Evolutionary conservation across 1,140 invertebrate genomes (phyloP).

Genomic region (Sipha flava): DNA sequence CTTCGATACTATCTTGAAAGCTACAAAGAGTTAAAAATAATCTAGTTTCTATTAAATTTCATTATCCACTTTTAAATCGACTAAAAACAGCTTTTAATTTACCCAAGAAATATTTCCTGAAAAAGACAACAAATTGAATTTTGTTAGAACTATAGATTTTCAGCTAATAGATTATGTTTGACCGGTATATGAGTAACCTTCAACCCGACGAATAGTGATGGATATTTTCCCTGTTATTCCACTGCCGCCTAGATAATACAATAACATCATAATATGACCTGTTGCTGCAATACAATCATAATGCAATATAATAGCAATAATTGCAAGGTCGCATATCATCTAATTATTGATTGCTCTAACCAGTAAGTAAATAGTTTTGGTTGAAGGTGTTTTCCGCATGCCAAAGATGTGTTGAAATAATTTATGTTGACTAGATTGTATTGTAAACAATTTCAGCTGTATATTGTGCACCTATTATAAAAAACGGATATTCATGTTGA

Average conservation of each 20-base stretch:
- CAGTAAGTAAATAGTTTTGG: not conserved
- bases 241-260: not conserved
- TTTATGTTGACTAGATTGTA: not conserved
- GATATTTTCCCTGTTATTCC: constrained; percentile 2
- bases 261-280: not conserved
- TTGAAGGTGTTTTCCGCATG: constrained; percentile 28
- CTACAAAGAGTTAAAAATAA: too few relatives aligned
- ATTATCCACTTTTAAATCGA: too few relatives aligned
- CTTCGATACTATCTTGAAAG: too few relatives aligned
- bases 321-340: constrained; percentile 22
- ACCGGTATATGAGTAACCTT: not conserved
- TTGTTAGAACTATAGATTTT: not conserved
- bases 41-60: too few relatives aligned
- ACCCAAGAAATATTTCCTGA: too few relatives aligned
- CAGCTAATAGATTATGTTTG: not conserved
- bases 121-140: too few relatives aligned
- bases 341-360: constrained; percentile 15
- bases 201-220: constrained; percentile 6
- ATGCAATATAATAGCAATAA: constrained; percentile 8
- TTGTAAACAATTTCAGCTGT: not conserved
- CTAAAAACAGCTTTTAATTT: too few relatives aligned
- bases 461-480: not conserved
- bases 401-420: constrained; percentile 12
- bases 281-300: constrained; percentile 7
- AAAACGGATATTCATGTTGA: not conserved